Conservation (phyloP, 2,113 vertebrate species). For the pig (Sus scrofa) region DNA sequence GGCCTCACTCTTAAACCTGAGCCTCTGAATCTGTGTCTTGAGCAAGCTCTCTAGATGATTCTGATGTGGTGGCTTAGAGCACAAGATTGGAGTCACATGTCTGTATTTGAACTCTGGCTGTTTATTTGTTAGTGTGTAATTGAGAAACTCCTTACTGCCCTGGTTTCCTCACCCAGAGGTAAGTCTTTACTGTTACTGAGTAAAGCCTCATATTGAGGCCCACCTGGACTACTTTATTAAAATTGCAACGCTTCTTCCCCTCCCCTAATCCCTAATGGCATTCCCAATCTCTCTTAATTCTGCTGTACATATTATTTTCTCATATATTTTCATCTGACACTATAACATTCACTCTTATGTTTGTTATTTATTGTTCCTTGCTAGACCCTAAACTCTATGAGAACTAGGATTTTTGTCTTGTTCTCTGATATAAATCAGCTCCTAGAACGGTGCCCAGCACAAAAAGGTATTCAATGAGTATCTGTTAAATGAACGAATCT, state of each 20-base stretch:
- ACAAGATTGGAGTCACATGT: not conserved
- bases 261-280: not conserved
- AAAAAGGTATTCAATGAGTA: not conserved
- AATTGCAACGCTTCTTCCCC: not conserved
- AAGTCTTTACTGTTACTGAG: not conserved
- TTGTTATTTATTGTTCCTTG: slow-evolving; percentile 4
- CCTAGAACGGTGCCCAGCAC: not conserved
- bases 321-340: slow-evolving; percentile 35
- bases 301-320: slow-evolving; percentile 19
- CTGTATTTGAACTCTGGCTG: not conserved
- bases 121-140: not conserved
- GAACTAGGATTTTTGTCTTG: slow-evolving; percentile 18
- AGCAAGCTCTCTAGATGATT: not conserved
- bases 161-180: slow-evolving; percentile 8
- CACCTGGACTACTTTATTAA: not conserved
- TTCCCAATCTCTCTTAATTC: not conserved
- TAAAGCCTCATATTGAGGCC: not conserved
- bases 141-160: not conserved
- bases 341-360: not conserved
- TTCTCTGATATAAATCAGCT: not conserved
- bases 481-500: slow-evolving; percentile 1
- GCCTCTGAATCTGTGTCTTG: not conserved
- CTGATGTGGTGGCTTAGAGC: not conserved
- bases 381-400: not conserved
- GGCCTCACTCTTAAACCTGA: not conserved